phyloP scores from a whole-genome alignment of 1,140 invertebrate genomes.

The Nasonia longicornis region DNA sequence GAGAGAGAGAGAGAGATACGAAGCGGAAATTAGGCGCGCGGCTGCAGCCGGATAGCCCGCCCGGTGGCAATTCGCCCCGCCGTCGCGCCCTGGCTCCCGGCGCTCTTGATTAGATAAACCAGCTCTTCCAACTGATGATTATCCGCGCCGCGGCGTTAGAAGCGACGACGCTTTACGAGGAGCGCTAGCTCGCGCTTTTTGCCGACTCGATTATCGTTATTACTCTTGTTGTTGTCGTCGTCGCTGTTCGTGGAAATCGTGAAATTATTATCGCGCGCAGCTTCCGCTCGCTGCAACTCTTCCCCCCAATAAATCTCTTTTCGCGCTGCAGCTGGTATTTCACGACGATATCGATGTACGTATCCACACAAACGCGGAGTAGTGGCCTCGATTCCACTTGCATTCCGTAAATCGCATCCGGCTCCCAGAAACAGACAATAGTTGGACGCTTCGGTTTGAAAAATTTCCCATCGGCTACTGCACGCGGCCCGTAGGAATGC shows the following conservation, averaged over 20 bases:
- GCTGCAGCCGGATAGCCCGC: not conserved
- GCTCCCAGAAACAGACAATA: conserved; percentile 41
- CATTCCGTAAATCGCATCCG: conserved; percentile 46
- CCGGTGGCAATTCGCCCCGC: not conserved
- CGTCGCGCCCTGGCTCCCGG: not conserved
- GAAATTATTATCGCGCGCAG: conserved; percentile 21
- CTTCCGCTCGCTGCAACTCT: conserved; percentile 6
- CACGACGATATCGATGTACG: not conserved
- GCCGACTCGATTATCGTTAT: not conserved
- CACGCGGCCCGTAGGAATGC: conserved; percentile 7
- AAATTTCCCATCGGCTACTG: not conserved
- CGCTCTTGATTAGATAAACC: conserved; percentile 43
- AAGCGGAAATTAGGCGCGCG: conserved; percentile 50
- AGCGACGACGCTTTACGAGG: not conserved
- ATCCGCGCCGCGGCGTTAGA: conserved; percentile 17
- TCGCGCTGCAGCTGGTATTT: conserved; percentile 23
- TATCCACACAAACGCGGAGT: not conserved
- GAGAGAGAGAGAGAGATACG: not conserved
- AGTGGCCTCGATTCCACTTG: conserved; percentile 33
- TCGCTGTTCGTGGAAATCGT: not conserved
- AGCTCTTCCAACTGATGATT: conserved; percentile 39
- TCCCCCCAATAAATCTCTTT: conserved; percentile 28
- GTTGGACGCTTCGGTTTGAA: conserved; percentile 19
- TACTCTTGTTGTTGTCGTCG: not conserved
- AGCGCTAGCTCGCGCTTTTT: not conserved